A percentile compares a stretch with the other conserved stretches of the same genome.
Evolutionary conservation across 2,888 invertebrate species (phyloP).

Genomic region (Sphaerophoria rueppellii): DNA sequence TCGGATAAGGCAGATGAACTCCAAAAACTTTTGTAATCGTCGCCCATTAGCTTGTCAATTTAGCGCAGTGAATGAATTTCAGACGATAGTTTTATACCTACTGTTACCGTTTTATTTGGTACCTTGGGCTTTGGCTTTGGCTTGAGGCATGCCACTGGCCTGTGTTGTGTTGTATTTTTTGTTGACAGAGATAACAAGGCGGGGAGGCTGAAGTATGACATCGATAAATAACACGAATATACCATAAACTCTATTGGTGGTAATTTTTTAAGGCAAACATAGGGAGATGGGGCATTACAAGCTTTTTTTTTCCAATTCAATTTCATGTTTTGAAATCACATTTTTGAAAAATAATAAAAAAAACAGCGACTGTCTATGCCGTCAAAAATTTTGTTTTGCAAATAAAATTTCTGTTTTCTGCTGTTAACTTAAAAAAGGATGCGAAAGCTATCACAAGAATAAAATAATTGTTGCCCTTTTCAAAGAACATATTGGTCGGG

Average conservation of each 20-base stretch:
- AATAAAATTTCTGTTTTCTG: no score
- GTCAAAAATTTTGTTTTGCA: no score
- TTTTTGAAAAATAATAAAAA: no score
- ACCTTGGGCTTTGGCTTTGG: neutral
- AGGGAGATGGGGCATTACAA: neutral
- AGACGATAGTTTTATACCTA: constrained; percentile 63
- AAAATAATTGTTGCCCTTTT: no score
- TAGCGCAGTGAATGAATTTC: constrained; percentile 38
- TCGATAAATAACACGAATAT: constrained; percentile 40
- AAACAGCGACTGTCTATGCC: no score
- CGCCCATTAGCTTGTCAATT: constrained; percentile 35
- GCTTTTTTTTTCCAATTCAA: neutral
- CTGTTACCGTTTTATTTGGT: no score
- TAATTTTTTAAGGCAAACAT: constrained; percentile 11
- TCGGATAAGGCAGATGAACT: constrained; percentile 67
- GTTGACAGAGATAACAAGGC: constrained; percentile 50
- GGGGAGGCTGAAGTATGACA: constrained; percentile 14
- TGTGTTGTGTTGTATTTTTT: constrained; percentile 17
- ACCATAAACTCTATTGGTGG: constrained; percentile 32
- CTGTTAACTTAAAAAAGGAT: no score
- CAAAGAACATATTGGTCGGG: no score
- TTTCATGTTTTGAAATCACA: no score
- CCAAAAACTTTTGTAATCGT: constrained; percentile 48
- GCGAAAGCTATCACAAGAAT: no score
- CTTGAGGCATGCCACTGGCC: constrained; percentile 18